phyloP scores from a whole-genome alignment of 1,140 invertebrate genomes.

The Akabosia matsudoensis region DNA sequence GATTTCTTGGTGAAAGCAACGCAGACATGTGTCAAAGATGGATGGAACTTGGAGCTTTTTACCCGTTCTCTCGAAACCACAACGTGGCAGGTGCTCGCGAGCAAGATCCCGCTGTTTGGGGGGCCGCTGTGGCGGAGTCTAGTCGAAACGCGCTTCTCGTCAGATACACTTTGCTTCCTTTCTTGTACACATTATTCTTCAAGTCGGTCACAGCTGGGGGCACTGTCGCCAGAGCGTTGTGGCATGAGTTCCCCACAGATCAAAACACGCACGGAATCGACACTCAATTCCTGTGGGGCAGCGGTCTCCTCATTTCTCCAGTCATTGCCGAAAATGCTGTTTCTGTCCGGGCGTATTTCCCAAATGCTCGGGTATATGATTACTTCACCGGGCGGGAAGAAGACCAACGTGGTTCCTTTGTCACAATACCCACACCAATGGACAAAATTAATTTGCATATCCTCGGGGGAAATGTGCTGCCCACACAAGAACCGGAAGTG shows the following conservation, averaged over 20 bases:
- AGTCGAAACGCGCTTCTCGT: conserved; percentile 49
- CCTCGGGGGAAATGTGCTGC: conserved; percentile 67
- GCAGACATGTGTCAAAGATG: conserved; percentile 57
- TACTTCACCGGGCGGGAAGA: conserved; percentile 53
- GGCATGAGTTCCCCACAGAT: conserved; percentile 49
- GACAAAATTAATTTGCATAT: conserved; percentile 64
- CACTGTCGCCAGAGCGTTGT: conserved; percentile 48
- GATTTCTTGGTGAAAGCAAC: conserved; percentile 53
- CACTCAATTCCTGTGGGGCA: conserved; percentile 49
- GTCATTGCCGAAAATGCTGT: conserved; percentile 45
- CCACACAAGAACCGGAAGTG: conserved; percentile 61
- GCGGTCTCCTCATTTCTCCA: conserved; percentile 48
- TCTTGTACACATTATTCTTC: conserved; percentile 56
- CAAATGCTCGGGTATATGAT: conserved; percentile 53
- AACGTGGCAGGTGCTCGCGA: conserved; percentile 46
- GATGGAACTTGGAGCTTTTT: conserved; percentile 57
- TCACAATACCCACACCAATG: conserved; percentile 58
- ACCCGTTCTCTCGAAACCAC: conserved; percentile 51
- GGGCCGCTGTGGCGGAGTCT: conserved; percentile 46
- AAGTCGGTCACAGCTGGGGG: conserved; percentile 41
- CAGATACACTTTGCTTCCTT: conserved; percentile 56
- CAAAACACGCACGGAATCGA: conserved; percentile 44
- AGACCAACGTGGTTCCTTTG: conserved; percentile 54
- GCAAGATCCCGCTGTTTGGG: conserved; percentile 50
- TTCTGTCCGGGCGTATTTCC: conserved; percentile 51